A percentile compares a stretch with the other conserved stretches of the same genome.
Evolutionary conservation across 1,140 invertebrate species (phyloP).

Genomic region (Mya arenaria): DNA sequence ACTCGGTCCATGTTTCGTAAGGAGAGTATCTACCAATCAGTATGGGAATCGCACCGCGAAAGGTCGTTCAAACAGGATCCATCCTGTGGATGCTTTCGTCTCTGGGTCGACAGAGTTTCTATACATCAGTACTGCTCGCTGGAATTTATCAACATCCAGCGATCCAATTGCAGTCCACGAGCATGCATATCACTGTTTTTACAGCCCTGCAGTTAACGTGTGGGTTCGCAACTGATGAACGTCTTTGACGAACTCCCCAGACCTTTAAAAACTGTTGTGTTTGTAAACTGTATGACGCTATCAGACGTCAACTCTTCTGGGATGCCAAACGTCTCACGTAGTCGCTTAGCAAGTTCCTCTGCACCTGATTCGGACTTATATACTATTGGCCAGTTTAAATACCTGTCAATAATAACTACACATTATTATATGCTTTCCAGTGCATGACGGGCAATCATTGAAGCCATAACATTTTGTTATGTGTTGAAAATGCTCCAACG

Average conservation of each 20-base stretch:
- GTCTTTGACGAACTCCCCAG: slow-evolving; percentile 49
- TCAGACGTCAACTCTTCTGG: slow-evolving; percentile 39
- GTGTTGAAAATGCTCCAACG: no score
- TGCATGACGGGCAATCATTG: no score
- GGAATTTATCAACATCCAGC: neutral
- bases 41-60: no score
- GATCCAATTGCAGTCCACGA: neutral
- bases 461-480: no score
- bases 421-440: no score
- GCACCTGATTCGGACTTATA: slow-evolving; percentile 44
- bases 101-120: neutral
- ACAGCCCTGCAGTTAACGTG: slow-evolving; percentile 26
- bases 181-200: slow-evolving; percentile 54
- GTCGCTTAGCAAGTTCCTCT: slow-evolving; percentile 16
- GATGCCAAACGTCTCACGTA: slow-evolving; percentile 49
- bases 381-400: slow-evolving; percentile 65
- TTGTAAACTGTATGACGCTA: slow-evolving; percentile 30
- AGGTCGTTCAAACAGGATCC: slow-evolving; percentile 10
- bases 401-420: slow-evolving; percentile 55
- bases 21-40: no score
- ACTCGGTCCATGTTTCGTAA: no score
- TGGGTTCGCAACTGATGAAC: slow-evolving; percentile 45
- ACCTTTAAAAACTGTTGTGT: slow-evolving; percentile 20
- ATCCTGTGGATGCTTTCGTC: neutral
- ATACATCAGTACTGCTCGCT: neutral